A percentile compares a stretch with the other conserved stretches of the same genome.
phyloP scores from a whole-genome alignment of 2,113 vertebrate species.

The Odontophorus gujanensis region DNA sequence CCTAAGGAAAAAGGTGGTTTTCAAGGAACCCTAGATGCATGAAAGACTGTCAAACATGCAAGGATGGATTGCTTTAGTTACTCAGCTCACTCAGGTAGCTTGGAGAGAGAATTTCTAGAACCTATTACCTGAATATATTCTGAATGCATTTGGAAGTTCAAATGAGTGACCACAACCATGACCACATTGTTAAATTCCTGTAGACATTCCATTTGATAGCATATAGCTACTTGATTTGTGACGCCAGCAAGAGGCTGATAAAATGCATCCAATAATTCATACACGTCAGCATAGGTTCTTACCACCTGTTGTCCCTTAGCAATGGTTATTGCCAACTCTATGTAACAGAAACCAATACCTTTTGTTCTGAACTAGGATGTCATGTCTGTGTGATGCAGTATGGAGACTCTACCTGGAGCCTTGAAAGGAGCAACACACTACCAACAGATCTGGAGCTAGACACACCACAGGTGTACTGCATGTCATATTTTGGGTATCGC shows the following conservation, averaged over 20 bases:
- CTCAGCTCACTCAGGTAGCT: background rate
- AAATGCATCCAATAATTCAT: no score
- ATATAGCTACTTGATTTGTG: background rate
- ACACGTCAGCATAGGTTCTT: background rate
- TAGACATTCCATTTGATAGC: background rate
- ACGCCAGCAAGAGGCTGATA: background rate
- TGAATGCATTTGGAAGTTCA: background rate
- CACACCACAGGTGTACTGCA: rapidly evolving
- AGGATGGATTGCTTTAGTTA: background rate
- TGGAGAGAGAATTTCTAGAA: background rate
- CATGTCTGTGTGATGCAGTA: background rate
- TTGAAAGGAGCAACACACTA: background rate
- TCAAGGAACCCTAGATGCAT: background rate
- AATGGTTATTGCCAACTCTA: background rate
- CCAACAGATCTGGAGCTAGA: background rate
- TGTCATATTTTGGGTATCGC: background rate
- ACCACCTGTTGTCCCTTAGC: background rate
- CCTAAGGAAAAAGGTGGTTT: background rate
- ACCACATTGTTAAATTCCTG: background rate
- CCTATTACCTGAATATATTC: background rate
- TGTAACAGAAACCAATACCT: background rate
- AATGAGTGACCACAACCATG: background rate
- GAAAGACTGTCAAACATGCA: background rate
- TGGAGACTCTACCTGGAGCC: background rate
- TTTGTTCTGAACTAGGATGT: rapidly evolving